phyloP scores from a whole-genome alignment of 2,888 invertebrate genomes.

The Xestia sexstrigata region DNA sequence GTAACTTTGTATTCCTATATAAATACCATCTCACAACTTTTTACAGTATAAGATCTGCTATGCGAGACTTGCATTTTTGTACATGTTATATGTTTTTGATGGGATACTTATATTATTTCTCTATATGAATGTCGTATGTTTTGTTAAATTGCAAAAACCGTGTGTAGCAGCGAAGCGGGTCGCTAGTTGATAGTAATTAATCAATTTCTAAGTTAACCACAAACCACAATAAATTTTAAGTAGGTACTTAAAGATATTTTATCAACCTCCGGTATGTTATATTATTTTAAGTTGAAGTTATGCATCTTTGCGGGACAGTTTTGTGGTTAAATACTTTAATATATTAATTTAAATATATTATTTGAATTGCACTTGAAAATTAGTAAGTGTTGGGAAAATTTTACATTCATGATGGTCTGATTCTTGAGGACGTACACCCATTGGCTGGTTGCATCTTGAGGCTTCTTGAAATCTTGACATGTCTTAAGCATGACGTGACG shows the following conservation, averaged over 20 bases:
- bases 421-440: background rate
- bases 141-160: background rate
- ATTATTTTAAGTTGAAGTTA: background rate
- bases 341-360: background rate
- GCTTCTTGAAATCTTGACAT: background rate
- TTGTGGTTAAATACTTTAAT: conserved; percentile 6
- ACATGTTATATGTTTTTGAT: too few relatives aligned
- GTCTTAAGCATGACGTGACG: too few relatives aligned
- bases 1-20: too few relatives aligned
- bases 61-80: too few relatives aligned
- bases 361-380: background rate
- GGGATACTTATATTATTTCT: too few relatives aligned
- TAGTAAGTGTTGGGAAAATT: background rate
- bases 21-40: too few relatives aligned
- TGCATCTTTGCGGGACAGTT: background rate
- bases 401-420: background rate
- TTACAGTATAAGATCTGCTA: too few relatives aligned
- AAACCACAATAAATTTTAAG: conserved; percentile 19
- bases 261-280: background rate
- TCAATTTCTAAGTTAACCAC: conserved; percentile 10
- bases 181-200: background rate
- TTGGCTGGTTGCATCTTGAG: background rate
- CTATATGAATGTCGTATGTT: background rate
- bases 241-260: background rate
- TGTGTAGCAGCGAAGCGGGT: background rate